These are phyloP conservation scores for Dromaius novaehollandiae DNA, from an alignment of 2,113 vertebrate genomes.

Conservation along the genomic window DNA sequence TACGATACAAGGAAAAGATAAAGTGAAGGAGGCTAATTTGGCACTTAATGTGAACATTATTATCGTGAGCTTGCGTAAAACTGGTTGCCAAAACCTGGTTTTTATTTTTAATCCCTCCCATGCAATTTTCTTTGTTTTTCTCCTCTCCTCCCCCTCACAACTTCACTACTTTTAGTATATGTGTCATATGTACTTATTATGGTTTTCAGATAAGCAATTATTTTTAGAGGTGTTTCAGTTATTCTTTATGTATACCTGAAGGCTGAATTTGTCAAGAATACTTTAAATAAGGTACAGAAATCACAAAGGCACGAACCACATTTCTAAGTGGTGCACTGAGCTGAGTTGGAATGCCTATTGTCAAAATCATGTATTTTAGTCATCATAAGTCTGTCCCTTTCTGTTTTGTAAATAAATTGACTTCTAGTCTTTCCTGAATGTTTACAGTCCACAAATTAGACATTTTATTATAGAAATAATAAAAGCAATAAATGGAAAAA, in stretches of 20 bases:
- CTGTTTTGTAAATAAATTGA: background rate
- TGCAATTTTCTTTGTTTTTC: background rate
- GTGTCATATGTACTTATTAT: background rate
- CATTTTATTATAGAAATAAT: background rate
- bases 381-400: background rate
- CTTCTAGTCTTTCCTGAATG: background rate
- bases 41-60: background rate
- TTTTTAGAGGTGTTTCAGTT: background rate
- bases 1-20: background rate
- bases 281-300: slow-evolving; percentile 9
- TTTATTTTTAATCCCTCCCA: background rate
- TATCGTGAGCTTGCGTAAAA: background rate
- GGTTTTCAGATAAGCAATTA: background rate
- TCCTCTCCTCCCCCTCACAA: background rate
- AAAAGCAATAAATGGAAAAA: background rate
- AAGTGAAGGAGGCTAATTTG: background rate
- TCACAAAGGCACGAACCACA: background rate
- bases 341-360: slow-evolving; percentile 18
- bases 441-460: background rate
- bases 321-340: background rate
- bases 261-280: background rate
- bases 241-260: background rate
- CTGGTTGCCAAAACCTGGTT: background rate
- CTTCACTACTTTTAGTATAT: background rate
- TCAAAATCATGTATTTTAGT: background rate